These are phyloP conservation scores for Onychomys arenicola DNA, from an alignment of 2,797 vertebrate species.

Conservation along the genomic window DNA sequence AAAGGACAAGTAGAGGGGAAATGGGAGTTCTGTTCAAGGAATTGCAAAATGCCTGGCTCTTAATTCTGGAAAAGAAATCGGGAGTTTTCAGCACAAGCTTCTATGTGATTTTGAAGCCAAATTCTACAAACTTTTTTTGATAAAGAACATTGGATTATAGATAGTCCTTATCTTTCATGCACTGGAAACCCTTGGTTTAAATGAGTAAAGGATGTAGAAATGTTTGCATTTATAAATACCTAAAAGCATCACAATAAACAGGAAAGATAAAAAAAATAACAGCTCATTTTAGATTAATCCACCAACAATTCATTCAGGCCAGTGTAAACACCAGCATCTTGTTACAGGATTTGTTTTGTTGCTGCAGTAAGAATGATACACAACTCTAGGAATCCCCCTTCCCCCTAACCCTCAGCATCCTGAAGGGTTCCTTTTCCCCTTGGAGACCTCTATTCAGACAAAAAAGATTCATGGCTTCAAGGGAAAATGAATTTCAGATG, in stretches of 20 bases:
- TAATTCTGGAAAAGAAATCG: background rate
- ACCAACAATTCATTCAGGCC: background rate
- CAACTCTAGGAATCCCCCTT: background rate
- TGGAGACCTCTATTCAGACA: background rate
- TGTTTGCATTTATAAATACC: background rate
- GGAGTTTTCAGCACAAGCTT: background rate
- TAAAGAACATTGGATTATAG: background rate
- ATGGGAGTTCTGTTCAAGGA: background rate
- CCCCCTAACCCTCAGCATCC: background rate
- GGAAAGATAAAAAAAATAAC: background rate
- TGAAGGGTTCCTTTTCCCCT: background rate
- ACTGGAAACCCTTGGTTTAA: background rate
- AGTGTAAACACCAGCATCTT: background rate
- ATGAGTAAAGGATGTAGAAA: background rate
- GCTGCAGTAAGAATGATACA: background rate
- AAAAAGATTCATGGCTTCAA: background rate
- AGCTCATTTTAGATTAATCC: background rate
- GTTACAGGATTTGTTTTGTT: background rate
- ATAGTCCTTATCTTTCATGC: background rate
- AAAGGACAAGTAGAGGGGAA: background rate
- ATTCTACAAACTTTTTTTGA: background rate
- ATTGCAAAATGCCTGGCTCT: background rate
- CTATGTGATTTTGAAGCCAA: background rate
- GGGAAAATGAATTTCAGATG: background rate
- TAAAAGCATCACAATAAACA: background rate